phyloP scores from a whole-genome alignment of 2,113 vertebrate species.

The Sakesphorus luctuosus region DNA sequence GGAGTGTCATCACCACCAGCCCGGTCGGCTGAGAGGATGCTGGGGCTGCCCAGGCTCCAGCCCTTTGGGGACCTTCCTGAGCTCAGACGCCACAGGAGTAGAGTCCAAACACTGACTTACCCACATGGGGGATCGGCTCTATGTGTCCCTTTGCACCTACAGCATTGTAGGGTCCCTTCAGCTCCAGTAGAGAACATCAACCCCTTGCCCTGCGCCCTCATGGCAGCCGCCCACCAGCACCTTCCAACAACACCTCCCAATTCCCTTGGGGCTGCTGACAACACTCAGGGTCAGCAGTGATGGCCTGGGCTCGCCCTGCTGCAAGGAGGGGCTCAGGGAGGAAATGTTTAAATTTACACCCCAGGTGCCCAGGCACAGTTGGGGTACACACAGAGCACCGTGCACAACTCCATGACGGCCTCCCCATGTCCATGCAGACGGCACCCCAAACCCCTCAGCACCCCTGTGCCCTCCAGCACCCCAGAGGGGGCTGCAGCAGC shows the following conservation, averaged over 20 bases:
- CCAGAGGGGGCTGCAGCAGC: not conserved
- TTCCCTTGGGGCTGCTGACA: not conserved
- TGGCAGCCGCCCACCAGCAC: not conserved
- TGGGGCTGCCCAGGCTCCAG: not conserved
- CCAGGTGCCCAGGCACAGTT: not conserved
- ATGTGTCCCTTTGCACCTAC: fast-evolving
- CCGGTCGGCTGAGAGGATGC: fast-evolving
- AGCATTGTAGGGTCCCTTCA: fast-evolving
- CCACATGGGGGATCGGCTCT: fast-evolving
- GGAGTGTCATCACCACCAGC: not conserved
- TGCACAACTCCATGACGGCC: fast-evolving
- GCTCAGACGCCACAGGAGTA: not conserved
- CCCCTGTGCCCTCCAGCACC: not conserved
- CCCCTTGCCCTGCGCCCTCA: not conserved
- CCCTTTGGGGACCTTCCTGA: not conserved
- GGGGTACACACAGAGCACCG: fast-evolving
- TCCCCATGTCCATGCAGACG: fast-evolving
- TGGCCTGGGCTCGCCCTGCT: not conserved
- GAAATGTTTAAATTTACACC: not conserved
- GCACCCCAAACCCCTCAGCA: not conserved
- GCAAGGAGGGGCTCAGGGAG: fast-evolving
- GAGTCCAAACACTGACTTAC: fast-evolving
- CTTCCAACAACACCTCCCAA: not conserved
- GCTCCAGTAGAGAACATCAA: not conserved
- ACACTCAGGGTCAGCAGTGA: fast-evolving